phyloP scores from a whole-genome alignment of 2,888 invertebrate species.

The Platerodrilus igneus region DNA sequence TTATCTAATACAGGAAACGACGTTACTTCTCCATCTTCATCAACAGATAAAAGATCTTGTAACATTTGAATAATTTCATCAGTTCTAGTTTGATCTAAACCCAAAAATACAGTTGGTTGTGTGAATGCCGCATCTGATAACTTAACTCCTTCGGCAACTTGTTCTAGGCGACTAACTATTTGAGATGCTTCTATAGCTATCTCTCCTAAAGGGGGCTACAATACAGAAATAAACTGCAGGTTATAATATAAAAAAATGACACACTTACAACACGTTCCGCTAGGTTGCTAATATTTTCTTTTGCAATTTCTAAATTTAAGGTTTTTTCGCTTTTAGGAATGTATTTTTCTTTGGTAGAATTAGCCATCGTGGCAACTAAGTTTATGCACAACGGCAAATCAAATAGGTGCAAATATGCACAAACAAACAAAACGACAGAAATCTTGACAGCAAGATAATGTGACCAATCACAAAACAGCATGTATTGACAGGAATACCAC shows the following conservation, averaged over 20 bases:
- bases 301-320: conserved; percentile 33
- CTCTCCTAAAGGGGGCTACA: conserved; percentile 43
- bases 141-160: conserved; percentile 42
- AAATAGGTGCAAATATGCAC: too few species aligned
- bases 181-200: conserved; percentile 48
- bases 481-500: too few species aligned
- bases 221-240: conserved; percentile 16
- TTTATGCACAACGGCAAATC: too few species aligned
- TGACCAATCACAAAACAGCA: too few species aligned
- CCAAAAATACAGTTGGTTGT: conserved; percentile 43
- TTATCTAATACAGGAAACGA: conserved; percentile 61
- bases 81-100: conserved; percentile 42
- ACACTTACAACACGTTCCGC: conserved; percentile 34
- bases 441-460: too few species aligned
- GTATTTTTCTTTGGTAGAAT: conserved; percentile 31
- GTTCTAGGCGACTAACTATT: conserved; percentile 47
- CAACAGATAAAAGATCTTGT: conserved; percentile 58
- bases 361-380: conserved; percentile 44
- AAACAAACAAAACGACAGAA: too few species aligned
- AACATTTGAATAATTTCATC: conserved; percentile 59
- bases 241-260: too few species aligned
- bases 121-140: conserved; percentile 33
- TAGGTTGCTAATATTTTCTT: conserved; percentile 26
- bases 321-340: conserved; percentile 30
- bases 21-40: conserved; percentile 58